These are phyloP conservation scores for Melikaiella ostensackeni DNA, from an alignment of 2,888 invertebrate genomes.

Conservation along the genomic window DNA sequence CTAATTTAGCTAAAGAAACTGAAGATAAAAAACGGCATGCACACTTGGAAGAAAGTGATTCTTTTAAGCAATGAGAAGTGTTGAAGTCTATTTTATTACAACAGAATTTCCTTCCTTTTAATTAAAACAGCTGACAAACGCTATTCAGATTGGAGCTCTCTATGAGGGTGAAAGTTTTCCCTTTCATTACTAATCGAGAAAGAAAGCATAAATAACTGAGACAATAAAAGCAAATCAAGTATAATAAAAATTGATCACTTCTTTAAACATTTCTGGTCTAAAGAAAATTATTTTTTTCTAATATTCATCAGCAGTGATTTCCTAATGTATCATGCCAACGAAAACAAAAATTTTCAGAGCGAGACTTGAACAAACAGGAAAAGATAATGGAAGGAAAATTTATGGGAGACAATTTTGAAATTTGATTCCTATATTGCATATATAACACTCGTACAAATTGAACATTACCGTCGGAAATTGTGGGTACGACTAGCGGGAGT, in stretches of 20 bases:
- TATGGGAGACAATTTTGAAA: not conserved
- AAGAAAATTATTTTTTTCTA: not conserved
- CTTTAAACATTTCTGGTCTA: not conserved
- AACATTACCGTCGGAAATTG: too few species aligned
- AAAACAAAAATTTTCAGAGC: not conserved
- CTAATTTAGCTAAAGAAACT: not conserved
- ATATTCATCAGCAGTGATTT: not conserved
- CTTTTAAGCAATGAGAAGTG: too few species aligned
- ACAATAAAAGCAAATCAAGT: not conserved
- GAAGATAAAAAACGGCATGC: not conserved
- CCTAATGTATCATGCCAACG: not conserved
- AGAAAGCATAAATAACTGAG: not conserved
- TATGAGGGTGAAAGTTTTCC: constrained; percentile 2
- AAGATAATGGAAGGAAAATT: not conserved
- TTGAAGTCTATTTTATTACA: not conserved
- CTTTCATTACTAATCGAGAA: not conserved
- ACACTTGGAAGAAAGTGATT: not conserved
- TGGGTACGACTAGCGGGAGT: too few species aligned
- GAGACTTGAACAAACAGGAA: not conserved
- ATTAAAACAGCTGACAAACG: constrained; percentile 5
- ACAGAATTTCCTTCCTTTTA: not conserved
- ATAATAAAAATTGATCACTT: not conserved
- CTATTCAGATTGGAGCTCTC: not conserved
- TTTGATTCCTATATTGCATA: too few species aligned
- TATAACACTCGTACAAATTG: too few species aligned